Evolutionary conservation across 2,888 invertebrate species (phyloP).

Genomic region (Cyclophora albipunctata): DNA sequence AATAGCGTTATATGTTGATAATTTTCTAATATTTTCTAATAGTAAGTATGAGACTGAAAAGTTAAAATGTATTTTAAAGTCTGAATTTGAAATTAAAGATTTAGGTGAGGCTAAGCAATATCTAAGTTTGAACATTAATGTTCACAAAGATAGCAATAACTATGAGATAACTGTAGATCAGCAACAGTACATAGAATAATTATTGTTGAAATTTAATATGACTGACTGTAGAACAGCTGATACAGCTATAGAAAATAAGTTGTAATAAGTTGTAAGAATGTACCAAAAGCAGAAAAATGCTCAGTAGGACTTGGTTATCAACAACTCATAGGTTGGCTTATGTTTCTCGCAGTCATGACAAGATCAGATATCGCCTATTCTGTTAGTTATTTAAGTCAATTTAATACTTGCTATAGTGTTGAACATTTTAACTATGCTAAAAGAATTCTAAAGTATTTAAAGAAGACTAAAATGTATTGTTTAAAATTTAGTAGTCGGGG

Average conservation of each 20-base stretch:
- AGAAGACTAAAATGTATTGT: no score
- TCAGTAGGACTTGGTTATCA: no score
- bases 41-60: neutral
- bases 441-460: neutral
- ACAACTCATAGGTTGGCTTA: no score
- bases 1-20: neutral
- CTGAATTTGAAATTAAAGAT: neutral
- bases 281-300: neutral
- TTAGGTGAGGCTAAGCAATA: neutral
- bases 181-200: neutral
- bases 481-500: no score
- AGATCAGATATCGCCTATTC: no score
- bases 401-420: no score
- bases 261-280: no score
- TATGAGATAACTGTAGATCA: neutral
- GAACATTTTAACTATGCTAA: no score
- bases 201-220: neutral
- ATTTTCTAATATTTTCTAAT: neutral
- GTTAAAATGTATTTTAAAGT: neutral
- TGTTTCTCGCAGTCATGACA: no score
- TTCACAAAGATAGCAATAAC: no score
- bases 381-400: no score
- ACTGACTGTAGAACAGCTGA: neutral
- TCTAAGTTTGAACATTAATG: neutral
- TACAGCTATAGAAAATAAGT: neutral